A percentile compares a stretch with the other conserved stretches of the same genome.
phyloP scores from a whole-genome alignment of 2,888 invertebrate species.

The Alloscopus bannaensis region DNA sequence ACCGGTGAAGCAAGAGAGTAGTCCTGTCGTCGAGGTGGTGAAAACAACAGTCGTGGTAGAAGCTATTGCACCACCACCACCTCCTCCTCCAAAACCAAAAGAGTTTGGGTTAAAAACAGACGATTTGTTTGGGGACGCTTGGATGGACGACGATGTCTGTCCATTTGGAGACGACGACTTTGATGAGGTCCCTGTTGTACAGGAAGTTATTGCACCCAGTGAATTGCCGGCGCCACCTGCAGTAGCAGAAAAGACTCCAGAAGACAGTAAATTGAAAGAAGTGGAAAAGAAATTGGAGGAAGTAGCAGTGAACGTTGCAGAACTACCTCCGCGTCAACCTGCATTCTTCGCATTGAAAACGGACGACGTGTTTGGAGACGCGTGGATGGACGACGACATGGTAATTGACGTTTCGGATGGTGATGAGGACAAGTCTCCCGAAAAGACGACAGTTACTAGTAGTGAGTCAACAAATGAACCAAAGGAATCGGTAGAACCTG shows the following conservation, averaged over 20 bases:
- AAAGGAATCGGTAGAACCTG: conserved; percentile 27
- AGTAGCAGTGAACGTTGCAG: not conserved
- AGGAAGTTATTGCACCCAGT: not conserved
- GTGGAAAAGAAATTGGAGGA: conserved; percentile 10
- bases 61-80: no score
- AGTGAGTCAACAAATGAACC: conserved; percentile 12
- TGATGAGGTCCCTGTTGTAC: conserved; percentile 12
- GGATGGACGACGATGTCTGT: conserved; percentile 64
- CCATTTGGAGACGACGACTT: conserved; percentile 46
- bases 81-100: no score
- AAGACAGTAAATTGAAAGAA: not conserved
- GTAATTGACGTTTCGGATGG: conserved; percentile 62
- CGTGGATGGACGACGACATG: conserved; percentile 66
- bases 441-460: conserved; percentile 52
- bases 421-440: conserved; percentile 47
- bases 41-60: conserved; percentile 7
- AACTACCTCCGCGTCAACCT: not conserved
- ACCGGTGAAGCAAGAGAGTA: not conserved
- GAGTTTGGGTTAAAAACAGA: conserved; percentile 34
- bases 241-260: not conserved
- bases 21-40: conserved; percentile 6
- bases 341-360: conserved; percentile 40
- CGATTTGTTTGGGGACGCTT: conserved; percentile 40
- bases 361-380: conserved; percentile 61
- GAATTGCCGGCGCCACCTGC: not conserved